A percentile compares a stretch with the other conserved stretches of the same genome.
Conservation (phyloP, 2,888 invertebrate genomes). For the Adelphocoris suturalis region DNA sequence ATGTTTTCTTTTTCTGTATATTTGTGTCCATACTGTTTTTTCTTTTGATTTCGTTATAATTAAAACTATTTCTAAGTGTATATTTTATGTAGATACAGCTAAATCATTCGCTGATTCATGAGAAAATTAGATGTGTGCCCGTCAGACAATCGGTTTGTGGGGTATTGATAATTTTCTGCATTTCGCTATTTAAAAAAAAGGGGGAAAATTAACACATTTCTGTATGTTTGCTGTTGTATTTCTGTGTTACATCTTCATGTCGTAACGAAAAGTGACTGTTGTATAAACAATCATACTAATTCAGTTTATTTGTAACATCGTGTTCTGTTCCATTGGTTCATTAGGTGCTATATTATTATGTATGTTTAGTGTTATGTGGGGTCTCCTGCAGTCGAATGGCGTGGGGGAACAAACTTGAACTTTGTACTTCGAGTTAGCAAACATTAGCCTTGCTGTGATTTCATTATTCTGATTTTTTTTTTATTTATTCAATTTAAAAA, state of each 20-base stretch:
- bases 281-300: not conserved
- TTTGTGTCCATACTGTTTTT: slow-evolving; percentile 50
- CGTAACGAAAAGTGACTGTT: slow-evolving; percentile 4
- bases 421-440: no score
- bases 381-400: slow-evolving; percentile 22
- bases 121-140: slow-evolving; percentile 41
- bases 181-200: slow-evolving; percentile 44
- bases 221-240: slow-evolving; percentile 51
- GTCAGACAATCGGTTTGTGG: slow-evolving; percentile 22
- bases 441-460: not conserved
- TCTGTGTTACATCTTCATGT: slow-evolving; percentile 58
- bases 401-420: not conserved
- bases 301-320: slow-evolving; percentile 28
- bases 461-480: not conserved
- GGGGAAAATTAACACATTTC: slow-evolving; percentile 44
- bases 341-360: slow-evolving; percentile 26
- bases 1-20: slow-evolving; percentile 55
- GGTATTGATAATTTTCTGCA: slow-evolving; percentile 48
- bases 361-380: slow-evolving; percentile 27
- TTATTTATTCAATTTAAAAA: not conserved
- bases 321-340: slow-evolving; percentile 22
- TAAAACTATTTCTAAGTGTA: slow-evolving; percentile 51
- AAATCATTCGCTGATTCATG: slow-evolving; percentile 36
- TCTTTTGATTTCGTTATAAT: slow-evolving; percentile 7
- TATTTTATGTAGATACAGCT: slow-evolving; percentile 54